Evolutionary conservation across 2,797 vertebrate genomes (phyloP), one percentile per base, ranked within the genome.

Genomic region (Leptodactylus fallax): DNA sequence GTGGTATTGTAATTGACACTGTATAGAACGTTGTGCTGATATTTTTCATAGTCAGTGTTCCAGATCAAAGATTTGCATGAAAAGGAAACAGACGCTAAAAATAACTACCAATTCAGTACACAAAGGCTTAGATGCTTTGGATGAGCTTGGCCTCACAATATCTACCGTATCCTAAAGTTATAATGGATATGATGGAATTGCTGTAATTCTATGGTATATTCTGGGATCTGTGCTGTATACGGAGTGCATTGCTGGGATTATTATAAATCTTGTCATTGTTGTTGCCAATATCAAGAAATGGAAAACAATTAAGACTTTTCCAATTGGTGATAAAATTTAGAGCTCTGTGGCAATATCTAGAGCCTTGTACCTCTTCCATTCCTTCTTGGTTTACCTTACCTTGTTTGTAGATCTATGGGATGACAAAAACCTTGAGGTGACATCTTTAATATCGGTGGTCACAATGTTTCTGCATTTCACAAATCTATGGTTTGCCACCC

Each of bases 401-500:
- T n/a, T n/a, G n/a, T n/a, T n/a, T n/a, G n/a, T n/a, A 1, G 3
- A 36, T 14, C 11, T 45, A 8, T 19, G 69, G 69, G 2, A 19
- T 10, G 9, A 11, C 3, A 72, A 2, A 19, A 19, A 45, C 16
- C 0, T 45, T 45, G 14, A 16, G 2, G 6, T 47, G 21, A 0
- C 61, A 1, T 21, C 9, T 7, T 7, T 7, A 80, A 13, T 45
- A 11, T 11, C 21, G 2, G 1, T 3, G 3, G 3, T 21, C 17
- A 11, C 6, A 60, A 76, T 60, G 55, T 49, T 58, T 61, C 36
- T 76, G 5, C 9, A 47, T 19, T 60, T 6, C 10, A 13, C 67
- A 6, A 87, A 45, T 56, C 53, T 91, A 58, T 92, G 87, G 89
- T 91, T 90, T 25, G 79, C 83, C 51, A 83, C 55, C 3, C 87